Evolutionary conservation across 2,797 vertebrate genomes (phyloP).

Genomic region (Lerista edwardsae): DNA sequence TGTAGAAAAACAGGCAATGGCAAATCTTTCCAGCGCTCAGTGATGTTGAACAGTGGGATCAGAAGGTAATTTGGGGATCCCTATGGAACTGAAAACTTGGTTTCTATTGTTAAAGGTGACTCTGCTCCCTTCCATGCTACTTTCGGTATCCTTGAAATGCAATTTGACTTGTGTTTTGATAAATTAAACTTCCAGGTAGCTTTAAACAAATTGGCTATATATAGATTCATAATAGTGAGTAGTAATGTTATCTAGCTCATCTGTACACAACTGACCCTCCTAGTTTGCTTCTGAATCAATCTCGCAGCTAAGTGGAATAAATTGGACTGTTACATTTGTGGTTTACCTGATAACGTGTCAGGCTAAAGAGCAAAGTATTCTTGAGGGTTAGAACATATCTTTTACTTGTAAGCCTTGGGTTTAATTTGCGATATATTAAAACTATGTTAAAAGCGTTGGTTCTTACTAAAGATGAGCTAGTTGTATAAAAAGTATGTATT

Average conservation of each 20-base stretch:
- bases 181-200: constrained; percentile 61
- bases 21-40: not conserved
- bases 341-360: constrained; percentile 20
- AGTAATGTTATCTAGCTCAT: constrained; percentile 66
- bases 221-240: constrained; percentile 64
- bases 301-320: constrained; percentile 46
- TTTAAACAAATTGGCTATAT: constrained; percentile 62
- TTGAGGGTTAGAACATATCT: not conserved
- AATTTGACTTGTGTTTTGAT: constrained; percentile 51
- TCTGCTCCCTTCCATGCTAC: not conserved
- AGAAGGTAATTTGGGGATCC: not conserved
- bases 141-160: constrained; percentile 19
- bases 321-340: constrained; percentile 29
- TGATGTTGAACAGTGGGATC: not conserved
- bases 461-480: not conserved
- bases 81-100: not conserved
- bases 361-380: not conserved
- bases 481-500: not conserved
- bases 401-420: not conserved
- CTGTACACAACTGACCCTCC: constrained; percentile 69
- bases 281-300: constrained; percentile 62
- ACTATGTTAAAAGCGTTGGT: not conserved
- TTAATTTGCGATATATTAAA: not conserved
- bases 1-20: not conserved
- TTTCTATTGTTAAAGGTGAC: not conserved